Conservation (phyloP, 2,113 vertebrate genomes). For the Hirundichthys speculiger region DNA sequence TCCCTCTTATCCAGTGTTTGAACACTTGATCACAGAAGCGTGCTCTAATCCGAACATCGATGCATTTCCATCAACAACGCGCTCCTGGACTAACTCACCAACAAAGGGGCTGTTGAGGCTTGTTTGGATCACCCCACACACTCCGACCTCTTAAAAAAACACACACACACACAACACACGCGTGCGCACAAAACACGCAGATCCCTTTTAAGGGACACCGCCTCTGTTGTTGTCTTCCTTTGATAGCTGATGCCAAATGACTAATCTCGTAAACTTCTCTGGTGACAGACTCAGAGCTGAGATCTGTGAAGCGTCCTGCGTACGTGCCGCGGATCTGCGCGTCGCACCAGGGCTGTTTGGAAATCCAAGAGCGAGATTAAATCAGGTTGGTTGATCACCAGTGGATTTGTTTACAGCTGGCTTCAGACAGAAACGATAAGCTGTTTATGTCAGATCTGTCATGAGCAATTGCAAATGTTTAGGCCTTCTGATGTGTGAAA, state of each 20-base stretch:
- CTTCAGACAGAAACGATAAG: slow-evolving; percentile 73
- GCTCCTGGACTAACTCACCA: slow-evolving; percentile 84
- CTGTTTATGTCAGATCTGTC: slow-evolving; percentile 77
- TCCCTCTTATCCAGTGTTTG: slow-evolving; percentile 93
- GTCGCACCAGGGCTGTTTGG: slow-evolving; percentile 78
- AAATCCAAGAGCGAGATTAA: slow-evolving; percentile 80
- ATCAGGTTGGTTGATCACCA: slow-evolving; percentile 77
- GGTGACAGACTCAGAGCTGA: slow-evolving; percentile 67
- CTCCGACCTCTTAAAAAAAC: slow-evolving; percentile 5
- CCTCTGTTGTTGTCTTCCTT: slow-evolving; percentile 89
- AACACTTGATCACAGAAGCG: slow-evolving; percentile 95
- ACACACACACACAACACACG: slow-evolving; percentile 26
- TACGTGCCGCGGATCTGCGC: slow-evolving; percentile 70
- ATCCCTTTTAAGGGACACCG: slow-evolving; percentile 86
- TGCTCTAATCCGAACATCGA: slow-evolving; percentile 96
- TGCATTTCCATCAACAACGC: slow-evolving; percentile 91
- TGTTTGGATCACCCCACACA: slow-evolving; percentile 78
- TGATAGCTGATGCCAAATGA: slow-evolving; percentile 93
- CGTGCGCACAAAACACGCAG: slow-evolving; percentile 45
- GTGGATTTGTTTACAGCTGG: slow-evolving; percentile 74
- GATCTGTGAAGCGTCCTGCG: slow-evolving; percentile 83
- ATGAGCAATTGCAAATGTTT: slow-evolving; percentile 76
- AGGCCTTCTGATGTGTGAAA: slow-evolving; percentile 44
- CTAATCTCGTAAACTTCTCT: slow-evolving; percentile 89
- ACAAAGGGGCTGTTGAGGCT: slow-evolving; percentile 78